These are phyloP conservation scores for Magallana nippona DNA, from an alignment of 2,888 invertebrate species.

Conservation along the genomic window DNA sequence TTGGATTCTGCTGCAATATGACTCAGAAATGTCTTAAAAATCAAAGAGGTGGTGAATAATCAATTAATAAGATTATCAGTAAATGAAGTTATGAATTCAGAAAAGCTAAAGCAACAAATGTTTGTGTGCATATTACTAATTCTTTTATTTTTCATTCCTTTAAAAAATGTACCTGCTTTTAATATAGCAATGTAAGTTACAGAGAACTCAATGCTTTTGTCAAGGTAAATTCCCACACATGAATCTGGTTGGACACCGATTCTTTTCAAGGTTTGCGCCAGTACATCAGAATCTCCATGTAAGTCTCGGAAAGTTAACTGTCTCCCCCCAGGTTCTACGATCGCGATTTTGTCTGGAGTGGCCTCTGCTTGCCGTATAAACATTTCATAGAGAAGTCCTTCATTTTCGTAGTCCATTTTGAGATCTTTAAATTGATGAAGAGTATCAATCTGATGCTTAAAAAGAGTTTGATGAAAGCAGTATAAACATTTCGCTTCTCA, in stretches of 20 bases:
- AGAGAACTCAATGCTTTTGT: slow-evolving; percentile 77
- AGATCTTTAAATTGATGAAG: background rate
- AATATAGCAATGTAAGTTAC: slow-evolving; percentile 79
- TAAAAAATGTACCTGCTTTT: slow-evolving; percentile 74
- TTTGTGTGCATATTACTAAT: background rate
- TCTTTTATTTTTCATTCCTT: too few relatives aligned
- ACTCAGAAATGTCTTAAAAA: too few relatives aligned
- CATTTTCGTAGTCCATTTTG: slow-evolving; percentile 64
- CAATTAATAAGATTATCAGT: too few relatives aligned
- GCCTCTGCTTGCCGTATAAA: slow-evolving; percentile 70
- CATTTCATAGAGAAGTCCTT: slow-evolving; percentile 76
- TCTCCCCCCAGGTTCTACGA: slow-evolving; percentile 66
- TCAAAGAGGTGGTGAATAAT: too few relatives aligned
- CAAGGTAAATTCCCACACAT: slow-evolving; percentile 79
- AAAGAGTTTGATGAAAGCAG: background rate
- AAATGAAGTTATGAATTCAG: too few relatives aligned
- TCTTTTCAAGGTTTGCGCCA: slow-evolving; percentile 70
- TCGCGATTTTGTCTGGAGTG: slow-evolving; percentile 72
- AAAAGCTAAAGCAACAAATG: background rate
- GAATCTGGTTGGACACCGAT: slow-evolving; percentile 74
- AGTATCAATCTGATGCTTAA: background rate
- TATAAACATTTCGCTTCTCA: too few relatives aligned
- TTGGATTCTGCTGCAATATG: too few relatives aligned
- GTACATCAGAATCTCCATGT: slow-evolving; percentile 71
- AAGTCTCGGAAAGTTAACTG: slow-evolving; percentile 71